Evolutionary conservation across 2,888 invertebrate species (phyloP).

Genomic region (Trichacis sp.): DNA sequence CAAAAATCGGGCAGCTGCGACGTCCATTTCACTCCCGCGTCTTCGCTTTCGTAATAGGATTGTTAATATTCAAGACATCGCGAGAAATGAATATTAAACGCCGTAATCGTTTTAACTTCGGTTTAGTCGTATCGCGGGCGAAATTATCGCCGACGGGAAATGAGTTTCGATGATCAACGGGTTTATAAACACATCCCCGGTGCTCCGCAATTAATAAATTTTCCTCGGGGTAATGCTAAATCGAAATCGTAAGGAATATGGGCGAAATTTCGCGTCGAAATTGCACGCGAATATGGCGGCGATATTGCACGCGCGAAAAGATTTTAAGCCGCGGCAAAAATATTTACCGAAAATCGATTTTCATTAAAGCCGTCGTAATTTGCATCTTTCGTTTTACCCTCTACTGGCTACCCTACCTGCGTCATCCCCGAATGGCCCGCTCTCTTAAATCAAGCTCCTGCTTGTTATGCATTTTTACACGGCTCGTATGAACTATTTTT

Average conservation of each 20-base stretch:
- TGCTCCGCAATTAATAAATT: slow-evolving; percentile 16
- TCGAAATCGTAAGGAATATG: slow-evolving; percentile 9
- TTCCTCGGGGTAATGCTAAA: not conserved
- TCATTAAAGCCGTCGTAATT: slow-evolving; percentile 48
- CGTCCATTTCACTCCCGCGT: slow-evolving; percentile 18
- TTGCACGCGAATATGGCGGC: slow-evolving; percentile 2
- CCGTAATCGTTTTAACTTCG: slow-evolving; percentile 64
- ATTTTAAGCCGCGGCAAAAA: slow-evolving; percentile 32
- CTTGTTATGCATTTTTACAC: slow-evolving; percentile 44
- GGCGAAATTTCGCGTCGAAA: slow-evolving; percentile 9
- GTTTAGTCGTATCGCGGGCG: slow-evolving; percentile 42
- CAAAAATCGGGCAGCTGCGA: not conserved
- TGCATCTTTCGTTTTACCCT: slow-evolving; percentile 48
- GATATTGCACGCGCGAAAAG: slow-evolving; percentile 11
- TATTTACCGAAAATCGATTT: slow-evolving; percentile 49
- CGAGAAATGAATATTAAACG: slow-evolving; percentile 66
- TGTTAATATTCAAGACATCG: slow-evolving; percentile 64
- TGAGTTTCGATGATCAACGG: slow-evolving; percentile 21
- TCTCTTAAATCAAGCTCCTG: slow-evolving; percentile 44
- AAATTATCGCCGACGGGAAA: slow-evolving; percentile 31
- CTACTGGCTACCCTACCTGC: slow-evolving; percentile 41
- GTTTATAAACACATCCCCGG: slow-evolving; percentile 24
- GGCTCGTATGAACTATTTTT: slow-evolving; percentile 25
- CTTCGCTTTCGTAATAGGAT: slow-evolving; percentile 45
- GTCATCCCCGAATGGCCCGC: slow-evolving; percentile 36